Evolutionary conservation across 2,113 vertebrate genomes (phyloP).

Genomic region (Heptranchias perlo): DNA sequence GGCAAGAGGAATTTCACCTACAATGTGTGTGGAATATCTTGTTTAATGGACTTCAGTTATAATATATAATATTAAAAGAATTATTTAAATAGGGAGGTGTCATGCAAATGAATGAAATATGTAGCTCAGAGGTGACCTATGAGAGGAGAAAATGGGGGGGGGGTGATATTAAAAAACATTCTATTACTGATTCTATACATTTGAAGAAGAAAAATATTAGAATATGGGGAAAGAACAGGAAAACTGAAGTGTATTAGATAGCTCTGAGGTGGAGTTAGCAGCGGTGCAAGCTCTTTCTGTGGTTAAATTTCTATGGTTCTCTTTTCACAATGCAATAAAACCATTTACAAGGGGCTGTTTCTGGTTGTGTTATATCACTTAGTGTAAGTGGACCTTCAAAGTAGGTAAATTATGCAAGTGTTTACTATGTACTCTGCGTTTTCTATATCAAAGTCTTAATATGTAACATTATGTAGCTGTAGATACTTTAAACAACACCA

Average conservation of each 20-base stretch:
- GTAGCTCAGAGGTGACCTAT: background rate
- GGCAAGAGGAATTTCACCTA: background rate
- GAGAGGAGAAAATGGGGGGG: background rate
- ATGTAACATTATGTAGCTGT: background rate
- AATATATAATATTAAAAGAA: background rate
- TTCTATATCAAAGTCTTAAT: background rate
- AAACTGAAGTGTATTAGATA: background rate
- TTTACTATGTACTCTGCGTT: background rate
- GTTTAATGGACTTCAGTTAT: background rate
- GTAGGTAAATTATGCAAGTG: background rate
- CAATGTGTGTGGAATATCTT: background rate
- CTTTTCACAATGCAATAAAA: background rate
- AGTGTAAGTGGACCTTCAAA: background rate
- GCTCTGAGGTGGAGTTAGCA: background rate
- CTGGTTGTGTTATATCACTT: too few species aligned
- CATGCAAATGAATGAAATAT: background rate
- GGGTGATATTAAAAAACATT: background rate
- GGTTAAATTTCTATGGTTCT: background rate
- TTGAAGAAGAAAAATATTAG: background rate
- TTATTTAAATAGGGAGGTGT: background rate
- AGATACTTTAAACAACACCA: background rate
- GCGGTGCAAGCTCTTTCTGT: background rate
- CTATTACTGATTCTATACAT: background rate
- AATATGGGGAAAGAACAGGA: background rate
- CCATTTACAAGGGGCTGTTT: background rate